Percentiles rank a stretch among this genome's conserved stretches.
phyloP scores from a whole-genome alignment of 2,888 invertebrate genomes.

The Lithodes maja region DNA sequence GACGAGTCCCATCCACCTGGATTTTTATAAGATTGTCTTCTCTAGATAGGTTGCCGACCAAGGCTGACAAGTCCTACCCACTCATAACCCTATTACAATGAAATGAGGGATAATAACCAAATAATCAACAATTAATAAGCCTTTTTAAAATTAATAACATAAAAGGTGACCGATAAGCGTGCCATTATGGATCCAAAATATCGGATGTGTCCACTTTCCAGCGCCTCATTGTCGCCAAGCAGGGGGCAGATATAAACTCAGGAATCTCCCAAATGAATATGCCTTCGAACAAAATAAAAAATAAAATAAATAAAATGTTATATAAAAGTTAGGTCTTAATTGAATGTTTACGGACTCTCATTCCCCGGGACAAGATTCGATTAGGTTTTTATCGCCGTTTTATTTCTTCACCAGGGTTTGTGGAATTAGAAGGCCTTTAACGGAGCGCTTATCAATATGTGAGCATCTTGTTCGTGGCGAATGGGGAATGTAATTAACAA shows the following conservation, averaged over 20 bases:
- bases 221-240: not conserved
- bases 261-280: slow-evolving; percentile 30
- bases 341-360: slow-evolving; percentile 33
- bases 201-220: not conserved
- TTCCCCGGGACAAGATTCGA: slow-evolving; percentile 18
- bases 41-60: no score
- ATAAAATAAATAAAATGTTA: no score
- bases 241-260: slow-evolving; percentile 13
- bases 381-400: slow-evolving; percentile 15
- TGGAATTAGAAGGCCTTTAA: slow-evolving; percentile 5
- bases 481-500: no score
- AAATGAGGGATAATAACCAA: no score
- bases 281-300: not conserved
- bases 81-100: no score
- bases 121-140: no score
- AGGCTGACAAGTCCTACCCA: no score
- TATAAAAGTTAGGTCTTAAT: not conserved
- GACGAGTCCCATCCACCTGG: no score
- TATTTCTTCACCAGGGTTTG: slow-evolving; percentile 31
- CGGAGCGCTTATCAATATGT: not conserved
- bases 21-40: no score
- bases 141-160: no score
- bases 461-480: not conserved
- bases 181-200: not conserved
- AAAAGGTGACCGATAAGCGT: not conserved